Evolutionary conservation across 1,140 invertebrate species (phyloP), one percentile per base, ranked within the genome.

Genomic region (Drosophila tsacasi): DNA sequence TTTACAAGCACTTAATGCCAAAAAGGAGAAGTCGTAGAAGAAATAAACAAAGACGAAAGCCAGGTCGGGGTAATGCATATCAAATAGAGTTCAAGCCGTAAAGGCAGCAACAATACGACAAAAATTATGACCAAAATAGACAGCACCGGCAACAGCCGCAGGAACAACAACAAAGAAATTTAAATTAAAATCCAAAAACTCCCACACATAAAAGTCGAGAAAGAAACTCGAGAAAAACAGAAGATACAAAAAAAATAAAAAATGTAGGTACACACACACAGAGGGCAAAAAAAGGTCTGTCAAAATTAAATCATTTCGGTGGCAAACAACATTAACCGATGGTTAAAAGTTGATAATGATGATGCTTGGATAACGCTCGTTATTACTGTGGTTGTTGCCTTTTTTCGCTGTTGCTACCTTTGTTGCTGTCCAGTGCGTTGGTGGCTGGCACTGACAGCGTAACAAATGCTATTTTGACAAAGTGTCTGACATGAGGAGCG

Each of bases 1-100:
- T 91, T 91, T 91, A 91, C 89, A 91, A 87, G 79, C 83, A 91
- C 89, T 91, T 91, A 91, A 89, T 89, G 84, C 82, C 82, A 86
- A 91, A 84, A 89, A 82, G 87, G 86, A 91, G 85, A 90, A 90
- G 85, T 81, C 81, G 85, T 89, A 89, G 85, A 90, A 90, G 85
- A 89, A 89, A 90, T 89, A 89, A 89, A 90, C 85, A 89, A 90
- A 90, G 78, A 90, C 85, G 85, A 90, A 89, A 89, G 83, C 67
- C 83, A 87, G 85, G 78, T 76, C 72, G 83, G 79, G 83, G 87
- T 91, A 91, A 89, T 91, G 87, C 89, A 91, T 91, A 91, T 87
- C 83, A 91, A 91, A 91, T 87, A 83, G 86, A 87, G 77, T 83
- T 87, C 74, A 81, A 81, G 68, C 75, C 62, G 76, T 40, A 76